A percentile compares a stretch with the other conserved stretches of the same genome.
phyloP scores from a whole-genome alignment of 2,113 vertebrate genomes.

The Rhinichthys klamathensis region DNA sequence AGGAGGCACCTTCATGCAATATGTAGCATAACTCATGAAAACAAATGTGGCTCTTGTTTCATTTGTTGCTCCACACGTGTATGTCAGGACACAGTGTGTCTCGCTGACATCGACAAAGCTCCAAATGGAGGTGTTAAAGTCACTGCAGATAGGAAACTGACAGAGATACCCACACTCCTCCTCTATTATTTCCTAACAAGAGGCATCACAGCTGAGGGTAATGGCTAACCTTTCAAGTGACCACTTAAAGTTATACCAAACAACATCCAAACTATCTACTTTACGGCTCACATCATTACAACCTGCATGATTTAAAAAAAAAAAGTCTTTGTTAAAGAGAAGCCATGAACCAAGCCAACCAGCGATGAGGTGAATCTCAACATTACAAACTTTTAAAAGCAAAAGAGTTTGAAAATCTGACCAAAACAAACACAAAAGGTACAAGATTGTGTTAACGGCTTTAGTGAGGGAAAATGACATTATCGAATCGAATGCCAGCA shows the following conservation, averaged over 20 bases:
- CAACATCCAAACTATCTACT: conserved; percentile 25
- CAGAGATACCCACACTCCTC: conserved; percentile 31
- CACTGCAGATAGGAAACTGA: conserved; percentile 44
- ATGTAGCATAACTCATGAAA: conserved; percentile 51
- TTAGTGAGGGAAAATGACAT: no score
- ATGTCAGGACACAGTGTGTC: conserved; percentile 44
- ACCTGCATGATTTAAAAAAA: no score
- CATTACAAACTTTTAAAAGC: no score
- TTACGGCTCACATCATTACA: conserved; percentile 25
- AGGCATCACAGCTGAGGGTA: conserved; percentile 43
- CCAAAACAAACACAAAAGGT: no score
- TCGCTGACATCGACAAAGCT: conserved; percentile 47
- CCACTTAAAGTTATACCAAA: conserved; percentile 46
- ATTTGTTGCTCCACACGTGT: conserved; percentile 14
- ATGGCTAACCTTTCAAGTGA: conserved; percentile 55
- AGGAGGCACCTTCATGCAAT: conserved; percentile 56
- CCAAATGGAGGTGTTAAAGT: conserved; percentile 57
- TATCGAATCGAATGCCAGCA: background rate
- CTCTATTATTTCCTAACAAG: conserved; percentile 1
- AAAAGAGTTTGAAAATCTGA: no score
- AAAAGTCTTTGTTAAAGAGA: background rate
- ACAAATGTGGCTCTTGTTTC: conserved; percentile 37
- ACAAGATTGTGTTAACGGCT: background rate
- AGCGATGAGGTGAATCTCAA: background rate
- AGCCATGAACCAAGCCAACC: background rate